Evolutionary conservation across 2,113 vertebrate species (phyloP).

Genomic region (Ascaphus truei): DNA sequence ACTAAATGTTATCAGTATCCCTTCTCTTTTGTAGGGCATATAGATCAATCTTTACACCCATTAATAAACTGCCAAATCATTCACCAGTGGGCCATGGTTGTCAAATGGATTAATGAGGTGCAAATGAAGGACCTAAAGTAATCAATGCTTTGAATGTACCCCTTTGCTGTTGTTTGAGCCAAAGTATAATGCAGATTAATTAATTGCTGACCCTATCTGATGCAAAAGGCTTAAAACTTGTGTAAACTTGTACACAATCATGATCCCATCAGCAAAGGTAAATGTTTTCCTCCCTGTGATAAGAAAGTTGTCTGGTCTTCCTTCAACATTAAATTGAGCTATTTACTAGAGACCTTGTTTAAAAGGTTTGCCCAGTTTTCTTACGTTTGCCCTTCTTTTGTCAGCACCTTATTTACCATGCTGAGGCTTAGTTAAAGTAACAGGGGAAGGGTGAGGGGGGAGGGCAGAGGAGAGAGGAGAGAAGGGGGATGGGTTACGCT

Average conservation of each 20-base stretch:
- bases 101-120: constrained; percentile 35
- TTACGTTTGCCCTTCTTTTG: constrained; percentile 14
- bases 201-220: background rate
- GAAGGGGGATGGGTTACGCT: background rate
- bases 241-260: background rate
- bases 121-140: constrained; percentile 18
- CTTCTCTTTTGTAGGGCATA: background rate
- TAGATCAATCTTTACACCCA: background rate
- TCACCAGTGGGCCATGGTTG: background rate
- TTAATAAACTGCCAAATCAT: constrained; percentile 17
- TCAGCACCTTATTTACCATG: constrained; percentile 27
- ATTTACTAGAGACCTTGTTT: constrained; percentile 6
- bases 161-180: background rate
- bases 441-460: background rate
- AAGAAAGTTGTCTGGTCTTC: constrained; percentile 29
- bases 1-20: constrained; percentile 12
- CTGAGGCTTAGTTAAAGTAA: constrained; percentile 14
- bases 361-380: too few species aligned
- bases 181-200: background rate
- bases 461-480: too few species aligned
- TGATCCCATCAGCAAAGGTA: constrained; percentile 10
- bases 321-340: constrained; percentile 1
- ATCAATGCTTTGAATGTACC: background rate
- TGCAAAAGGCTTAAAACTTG: constrained; percentile 21
- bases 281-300: constrained; percentile 1